Percentiles rank a stretch among this genome's conserved stretches.
Evolutionary conservation across 2,888 invertebrate genomes (phyloP).

Genomic region (Apodemia hepburni): DNA sequence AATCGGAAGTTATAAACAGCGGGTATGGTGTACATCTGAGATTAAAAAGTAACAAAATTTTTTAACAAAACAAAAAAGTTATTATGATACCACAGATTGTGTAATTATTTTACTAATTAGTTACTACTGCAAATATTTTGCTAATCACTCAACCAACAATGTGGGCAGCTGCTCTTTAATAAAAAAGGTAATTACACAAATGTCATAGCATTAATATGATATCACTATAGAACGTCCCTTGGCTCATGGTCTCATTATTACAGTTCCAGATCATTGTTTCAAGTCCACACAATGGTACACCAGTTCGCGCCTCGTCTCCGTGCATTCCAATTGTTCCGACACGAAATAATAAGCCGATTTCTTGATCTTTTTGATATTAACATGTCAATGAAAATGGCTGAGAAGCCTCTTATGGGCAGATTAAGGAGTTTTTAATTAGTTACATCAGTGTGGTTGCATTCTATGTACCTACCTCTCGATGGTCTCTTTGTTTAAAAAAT

Average conservation of each 20-base stretch:
- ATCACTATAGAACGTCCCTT: conserved; percentile 41
- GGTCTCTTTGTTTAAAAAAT: too few species aligned
- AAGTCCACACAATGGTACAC: conserved; percentile 66
- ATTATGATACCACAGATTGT: neutral
- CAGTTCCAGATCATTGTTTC: conserved; percentile 72
- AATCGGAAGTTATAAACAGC: too few species aligned
- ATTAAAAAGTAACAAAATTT: too few species aligned
- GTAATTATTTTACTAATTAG: neutral
- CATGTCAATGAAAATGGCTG: neutral
- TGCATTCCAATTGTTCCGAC: conserved; percentile 43
- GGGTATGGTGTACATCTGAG: too few species aligned
- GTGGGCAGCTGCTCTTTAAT: neutral
- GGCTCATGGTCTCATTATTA: conserved; percentile 62
- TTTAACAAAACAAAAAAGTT: too few species aligned
- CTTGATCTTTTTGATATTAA: conserved; percentile 12
- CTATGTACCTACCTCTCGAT: too few species aligned
- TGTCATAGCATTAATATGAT: conserved; percentile 25
- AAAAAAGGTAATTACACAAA: neutral
- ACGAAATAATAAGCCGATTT: conserved; percentile 31
- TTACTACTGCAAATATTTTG: neutral
- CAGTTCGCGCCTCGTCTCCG: conserved; percentile 63
- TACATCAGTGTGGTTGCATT: too few species aligned
- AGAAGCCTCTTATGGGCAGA: neutral
- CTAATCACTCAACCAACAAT: too few species aligned
- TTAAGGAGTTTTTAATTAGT: neutral